Evolutionary conservation across 2,113 vertebrate species (phyloP).

Genomic region (Alethe diademata): DNA sequence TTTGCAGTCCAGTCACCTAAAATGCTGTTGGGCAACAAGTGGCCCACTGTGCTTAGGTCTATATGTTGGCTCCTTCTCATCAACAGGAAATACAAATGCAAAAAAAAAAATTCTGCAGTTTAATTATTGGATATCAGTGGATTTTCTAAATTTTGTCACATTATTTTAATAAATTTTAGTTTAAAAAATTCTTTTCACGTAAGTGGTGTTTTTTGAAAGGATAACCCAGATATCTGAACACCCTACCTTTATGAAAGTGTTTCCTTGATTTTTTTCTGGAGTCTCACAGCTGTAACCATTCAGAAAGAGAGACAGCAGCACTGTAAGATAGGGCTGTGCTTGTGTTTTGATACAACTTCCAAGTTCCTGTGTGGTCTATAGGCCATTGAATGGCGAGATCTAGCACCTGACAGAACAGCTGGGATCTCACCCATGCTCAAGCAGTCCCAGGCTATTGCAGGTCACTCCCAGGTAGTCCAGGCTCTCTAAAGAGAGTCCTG

Average conservation of each 20-base stretch:
- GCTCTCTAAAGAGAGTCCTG: background rate
- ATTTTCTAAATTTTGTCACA: background rate
- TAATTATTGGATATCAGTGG: background rate
- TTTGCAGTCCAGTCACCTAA: background rate
- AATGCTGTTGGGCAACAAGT: background rate
- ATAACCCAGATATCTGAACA: background rate
- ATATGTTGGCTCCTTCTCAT: background rate
- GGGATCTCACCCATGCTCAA: background rate
- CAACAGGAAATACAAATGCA: background rate
- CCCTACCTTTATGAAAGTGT: background rate
- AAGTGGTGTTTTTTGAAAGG: background rate
- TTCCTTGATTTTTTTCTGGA: background rate
- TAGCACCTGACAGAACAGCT: conserved; percentile 24
- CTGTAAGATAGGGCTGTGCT: background rate
- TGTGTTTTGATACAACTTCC: conserved; percentile 21
- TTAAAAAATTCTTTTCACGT: background rate
- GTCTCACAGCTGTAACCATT: conserved; percentile 38
- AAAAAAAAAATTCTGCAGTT: background rate
- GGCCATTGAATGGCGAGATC: background rate
- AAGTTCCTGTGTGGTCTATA: conserved; percentile 3
- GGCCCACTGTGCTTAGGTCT: background rate
- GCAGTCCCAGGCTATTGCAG: background rate
- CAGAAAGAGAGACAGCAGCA: background rate
- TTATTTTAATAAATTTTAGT: background rate
- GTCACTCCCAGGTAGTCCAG: background rate